Conservation (phyloP, 2,888 invertebrate genomes). For the Isotomurus palustris region DNA sequence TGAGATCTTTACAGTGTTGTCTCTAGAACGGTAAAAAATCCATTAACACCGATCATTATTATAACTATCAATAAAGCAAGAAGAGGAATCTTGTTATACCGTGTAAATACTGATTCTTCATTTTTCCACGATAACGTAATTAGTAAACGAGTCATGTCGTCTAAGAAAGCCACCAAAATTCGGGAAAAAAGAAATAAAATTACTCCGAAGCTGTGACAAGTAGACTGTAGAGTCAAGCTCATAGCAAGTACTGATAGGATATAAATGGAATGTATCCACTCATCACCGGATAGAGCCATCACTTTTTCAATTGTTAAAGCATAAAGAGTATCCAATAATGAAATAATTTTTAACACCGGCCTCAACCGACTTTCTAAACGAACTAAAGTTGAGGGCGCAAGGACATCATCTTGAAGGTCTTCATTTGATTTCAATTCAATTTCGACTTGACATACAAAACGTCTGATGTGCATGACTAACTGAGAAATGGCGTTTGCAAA, state of each 20-base stretch:
- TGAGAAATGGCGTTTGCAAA: not conserved
- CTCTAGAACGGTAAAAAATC: slow-evolving; percentile 2
- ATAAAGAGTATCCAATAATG: slow-evolving; percentile 23
- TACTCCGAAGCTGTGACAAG: slow-evolving; percentile 18
- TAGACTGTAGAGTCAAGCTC: slow-evolving; percentile 17
- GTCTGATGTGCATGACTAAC: slow-evolving; percentile 20
- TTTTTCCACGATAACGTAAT: slow-evolving; percentile 25
- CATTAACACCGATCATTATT: not conserved
- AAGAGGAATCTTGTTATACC: slow-evolving; percentile 9
- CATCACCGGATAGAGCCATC: not conserved
- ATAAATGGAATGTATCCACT: slow-evolving; percentile 26
- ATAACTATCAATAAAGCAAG: not conserved
- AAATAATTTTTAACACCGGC: slow-evolving; percentile 8
- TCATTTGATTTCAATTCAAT: slow-evolving; percentile 7
- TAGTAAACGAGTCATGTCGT: slow-evolving; percentile 29
- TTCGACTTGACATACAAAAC: slow-evolving; percentile 16
- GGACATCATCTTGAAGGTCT: not conserved
- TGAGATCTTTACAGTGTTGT: slow-evolving; percentile 13
- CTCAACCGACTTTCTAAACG: slow-evolving; percentile 19
- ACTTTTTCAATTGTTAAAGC: slow-evolving; percentile 5
- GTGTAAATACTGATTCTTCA: slow-evolving; percentile 14
- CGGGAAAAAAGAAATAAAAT: slow-evolving; percentile 25
- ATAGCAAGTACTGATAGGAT: slow-evolving; percentile 27
- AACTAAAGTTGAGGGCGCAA: slow-evolving; percentile 25
- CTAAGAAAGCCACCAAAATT: slow-evolving; percentile 24